Conservation (phyloP, 2,797 vertebrate genomes). For the Argya squamiceps region DNA sequence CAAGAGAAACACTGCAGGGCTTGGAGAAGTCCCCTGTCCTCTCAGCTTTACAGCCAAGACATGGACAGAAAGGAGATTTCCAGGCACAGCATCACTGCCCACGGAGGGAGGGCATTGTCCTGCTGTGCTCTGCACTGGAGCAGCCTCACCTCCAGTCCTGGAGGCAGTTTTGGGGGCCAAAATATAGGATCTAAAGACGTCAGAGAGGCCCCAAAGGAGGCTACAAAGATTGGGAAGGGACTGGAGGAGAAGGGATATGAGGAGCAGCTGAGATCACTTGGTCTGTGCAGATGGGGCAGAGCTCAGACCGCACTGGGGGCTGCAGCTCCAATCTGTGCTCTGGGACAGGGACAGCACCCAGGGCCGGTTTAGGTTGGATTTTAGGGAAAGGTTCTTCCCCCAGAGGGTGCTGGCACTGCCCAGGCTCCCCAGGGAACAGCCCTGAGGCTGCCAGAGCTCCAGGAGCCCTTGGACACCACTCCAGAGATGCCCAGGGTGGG, state of each 20-base stretch:
- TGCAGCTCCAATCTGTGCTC: background rate
- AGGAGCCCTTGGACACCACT: accelerated
- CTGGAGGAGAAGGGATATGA: background rate
- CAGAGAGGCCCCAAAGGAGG: background rate
- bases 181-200: accelerated
- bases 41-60: background rate
- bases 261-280: background rate
- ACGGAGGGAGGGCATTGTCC: background rate
- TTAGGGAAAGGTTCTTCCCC: accelerated
- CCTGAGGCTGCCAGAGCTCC: background rate
- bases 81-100: background rate
- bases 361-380: accelerated
- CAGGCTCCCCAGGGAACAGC: background rate
- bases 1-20: background rate
- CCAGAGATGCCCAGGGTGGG: background rate
- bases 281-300: background rate
- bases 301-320: background rate
- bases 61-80: background rate
- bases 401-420: background rate
- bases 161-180: background rate
- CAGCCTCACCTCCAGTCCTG: background rate
- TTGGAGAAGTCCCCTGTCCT: background rate
- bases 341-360: background rate
- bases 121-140: accelerated
- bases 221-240: background rate